Conservation (phyloP, 2,113 vertebrate species). For the Corvus cornix region DNA sequence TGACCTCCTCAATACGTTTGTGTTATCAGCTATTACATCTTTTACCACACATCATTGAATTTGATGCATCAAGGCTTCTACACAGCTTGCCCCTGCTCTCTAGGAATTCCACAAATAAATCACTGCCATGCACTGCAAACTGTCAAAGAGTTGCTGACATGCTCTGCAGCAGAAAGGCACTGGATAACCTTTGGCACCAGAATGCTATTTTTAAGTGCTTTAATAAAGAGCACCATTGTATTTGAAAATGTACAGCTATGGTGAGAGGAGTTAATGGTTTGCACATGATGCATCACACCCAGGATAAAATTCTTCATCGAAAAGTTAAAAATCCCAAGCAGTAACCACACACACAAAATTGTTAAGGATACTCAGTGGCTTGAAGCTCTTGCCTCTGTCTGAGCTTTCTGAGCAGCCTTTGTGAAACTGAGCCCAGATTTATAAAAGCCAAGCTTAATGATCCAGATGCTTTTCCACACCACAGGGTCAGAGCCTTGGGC, state of each 20-base stretch:
- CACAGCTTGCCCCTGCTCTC: not conserved
- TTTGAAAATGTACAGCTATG: not conserved
- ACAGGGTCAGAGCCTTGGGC: not conserved
- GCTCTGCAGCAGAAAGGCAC: not conserved
- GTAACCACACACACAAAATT: not conserved
- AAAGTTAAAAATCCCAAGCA: conserved; percentile 29
- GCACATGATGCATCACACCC: conserved; percentile 20
- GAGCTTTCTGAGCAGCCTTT: not conserved
- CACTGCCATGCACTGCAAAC: not conserved
- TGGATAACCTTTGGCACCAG: conserved; percentile 13
- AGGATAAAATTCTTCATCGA: not conserved
- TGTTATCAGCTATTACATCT: not conserved
- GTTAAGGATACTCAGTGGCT: not conserved
- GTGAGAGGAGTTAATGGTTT: conserved; percentile 21
- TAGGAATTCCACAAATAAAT: conserved; percentile 43
- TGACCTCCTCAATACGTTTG: not conserved
- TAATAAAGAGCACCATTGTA: conserved; percentile 1
- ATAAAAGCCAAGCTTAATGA: not conserved
- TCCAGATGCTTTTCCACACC: conserved; percentile 1
- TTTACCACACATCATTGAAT: not conserved
- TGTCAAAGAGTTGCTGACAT: not conserved
- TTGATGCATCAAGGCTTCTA: not conserved
- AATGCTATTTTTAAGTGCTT: conserved; percentile 8
- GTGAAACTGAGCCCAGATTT: not conserved
- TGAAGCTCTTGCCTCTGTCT: not conserved